Percentiles rank a stretch among this genome's conserved stretches.
Evolutionary conservation across 2,113 vertebrate genomes (phyloP).

Genomic region (Lamprotornis superbus): DNA sequence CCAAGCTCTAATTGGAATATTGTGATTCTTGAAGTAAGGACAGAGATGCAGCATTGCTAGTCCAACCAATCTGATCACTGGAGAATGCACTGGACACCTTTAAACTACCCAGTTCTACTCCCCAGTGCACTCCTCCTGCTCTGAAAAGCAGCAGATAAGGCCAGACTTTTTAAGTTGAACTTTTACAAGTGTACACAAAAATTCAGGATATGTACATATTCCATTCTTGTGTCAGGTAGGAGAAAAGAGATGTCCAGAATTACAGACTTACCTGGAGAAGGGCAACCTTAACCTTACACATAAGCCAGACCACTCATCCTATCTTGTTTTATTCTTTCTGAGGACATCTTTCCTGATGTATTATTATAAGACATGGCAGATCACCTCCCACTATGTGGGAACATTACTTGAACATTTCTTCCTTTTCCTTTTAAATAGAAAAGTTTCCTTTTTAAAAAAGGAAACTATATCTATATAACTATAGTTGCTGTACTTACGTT

Average conservation of each 20-base stretch:
- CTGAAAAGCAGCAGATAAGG: neutral
- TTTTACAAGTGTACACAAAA: rapidly evolving
- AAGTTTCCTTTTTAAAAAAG: neutral
- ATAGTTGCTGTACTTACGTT: neutral
- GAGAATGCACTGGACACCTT: neutral
- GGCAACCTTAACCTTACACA: neutral
- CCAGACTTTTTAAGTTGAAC: neutral
- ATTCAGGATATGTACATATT: rapidly evolving
- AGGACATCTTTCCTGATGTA: neutral
- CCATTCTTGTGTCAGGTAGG: neutral
- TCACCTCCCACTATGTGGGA: neutral
- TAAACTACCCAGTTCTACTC: neutral
- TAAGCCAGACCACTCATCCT: neutral
- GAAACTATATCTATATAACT: neutral
- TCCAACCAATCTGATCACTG: neutral
- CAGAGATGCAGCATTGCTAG: neutral
- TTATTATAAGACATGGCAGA: neutral
- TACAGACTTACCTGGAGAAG: neutral
- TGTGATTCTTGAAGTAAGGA: neutral
- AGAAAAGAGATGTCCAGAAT: neutral
- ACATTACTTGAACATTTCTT: neutral
- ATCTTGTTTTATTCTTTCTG: neutral
- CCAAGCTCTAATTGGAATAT: neutral
- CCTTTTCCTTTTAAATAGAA: neutral
- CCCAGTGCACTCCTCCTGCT: neutral